Evolutionary conservation across 2,113 vertebrate genomes (phyloP).

Genomic region (Hemiprocne comata): DNA sequence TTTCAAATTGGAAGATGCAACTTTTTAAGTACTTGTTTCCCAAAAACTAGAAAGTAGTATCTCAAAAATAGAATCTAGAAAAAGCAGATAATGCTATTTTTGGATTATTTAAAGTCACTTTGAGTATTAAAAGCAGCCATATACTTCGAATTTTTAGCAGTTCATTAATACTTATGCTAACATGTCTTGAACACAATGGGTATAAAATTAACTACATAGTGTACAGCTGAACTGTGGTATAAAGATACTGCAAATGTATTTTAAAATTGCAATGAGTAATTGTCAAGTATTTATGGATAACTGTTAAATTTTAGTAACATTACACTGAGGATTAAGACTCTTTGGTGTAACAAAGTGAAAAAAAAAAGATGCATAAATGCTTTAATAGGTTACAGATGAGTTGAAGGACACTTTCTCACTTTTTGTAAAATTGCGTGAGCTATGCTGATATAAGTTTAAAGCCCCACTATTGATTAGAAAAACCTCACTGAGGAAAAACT

Average conservation of each 20-base stretch:
- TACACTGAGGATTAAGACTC: background rate
- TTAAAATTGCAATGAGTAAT: background rate
- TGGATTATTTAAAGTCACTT: background rate
- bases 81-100: background rate
- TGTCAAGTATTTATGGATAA: background rate
- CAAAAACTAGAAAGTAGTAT: background rate
- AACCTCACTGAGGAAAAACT: background rate
- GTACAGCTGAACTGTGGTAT: background rate
- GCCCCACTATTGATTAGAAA: background rate
- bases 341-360: background rate
- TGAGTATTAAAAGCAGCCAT: background rate
- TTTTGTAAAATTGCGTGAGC: background rate
- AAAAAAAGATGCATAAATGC: background rate
- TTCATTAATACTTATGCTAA: background rate
- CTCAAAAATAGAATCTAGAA: background rate
- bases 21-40: background rate
- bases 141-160: background rate
- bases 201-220: background rate
- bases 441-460: background rate
- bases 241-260: background rate
- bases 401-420: background rate
- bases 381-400: background rate
- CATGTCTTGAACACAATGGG: background rate
- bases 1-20: background rate
- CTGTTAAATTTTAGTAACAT: background rate